These are phyloP conservation scores for Paracyclopina nana DNA, from an alignment of 1,140 invertebrate genomes.

Conservation along the genomic window DNA sequence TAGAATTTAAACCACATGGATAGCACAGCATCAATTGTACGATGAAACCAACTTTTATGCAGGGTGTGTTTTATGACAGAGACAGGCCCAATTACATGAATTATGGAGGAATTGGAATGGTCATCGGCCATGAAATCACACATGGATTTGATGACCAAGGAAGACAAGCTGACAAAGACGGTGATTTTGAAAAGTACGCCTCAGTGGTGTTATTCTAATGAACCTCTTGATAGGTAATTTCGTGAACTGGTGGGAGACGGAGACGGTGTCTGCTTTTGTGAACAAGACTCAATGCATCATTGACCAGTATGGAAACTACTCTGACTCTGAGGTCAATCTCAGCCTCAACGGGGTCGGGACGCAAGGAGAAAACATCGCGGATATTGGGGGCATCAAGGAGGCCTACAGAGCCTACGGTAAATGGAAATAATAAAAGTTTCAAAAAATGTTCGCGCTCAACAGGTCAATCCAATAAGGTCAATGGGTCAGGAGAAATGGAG, in stretches of 20 bases:
- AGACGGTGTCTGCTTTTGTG: slow-evolving; percentile 48
- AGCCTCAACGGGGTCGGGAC: slow-evolving; percentile 59
- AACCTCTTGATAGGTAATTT: slow-evolving; percentile 59
- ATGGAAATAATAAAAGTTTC: neutral
- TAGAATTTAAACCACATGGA: too few relatives aligned
- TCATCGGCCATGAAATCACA: slow-evolving; percentile 82
- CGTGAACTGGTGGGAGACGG: slow-evolving; percentile 40
- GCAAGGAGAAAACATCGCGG: slow-evolving; percentile 48
- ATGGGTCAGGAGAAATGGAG: neutral
- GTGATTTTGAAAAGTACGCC: neutral
- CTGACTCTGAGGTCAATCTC: slow-evolving; percentile 41
- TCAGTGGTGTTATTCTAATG: neutral
- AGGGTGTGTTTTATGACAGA: slow-evolving; percentile 64
- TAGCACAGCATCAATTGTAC: too few relatives aligned
- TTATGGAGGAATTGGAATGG: slow-evolving; percentile 72
- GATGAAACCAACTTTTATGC: too few relatives aligned
- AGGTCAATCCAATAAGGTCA: neutral
- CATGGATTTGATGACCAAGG: slow-evolving; percentile 68
- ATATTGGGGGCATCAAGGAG: slow-evolving; percentile 32
- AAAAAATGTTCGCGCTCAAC: neutral
- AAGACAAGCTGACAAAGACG: slow-evolving; percentile 18
- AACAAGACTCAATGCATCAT: slow-evolving; percentile 63
- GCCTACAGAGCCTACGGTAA: slow-evolving; percentile 26
- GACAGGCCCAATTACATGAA: slow-evolving; percentile 72
- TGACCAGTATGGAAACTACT: slow-evolving; percentile 61